These are phyloP conservation scores for Euura lappo DNA, from an alignment of 1,140 invertebrate species.

Conservation along the genomic window DNA sequence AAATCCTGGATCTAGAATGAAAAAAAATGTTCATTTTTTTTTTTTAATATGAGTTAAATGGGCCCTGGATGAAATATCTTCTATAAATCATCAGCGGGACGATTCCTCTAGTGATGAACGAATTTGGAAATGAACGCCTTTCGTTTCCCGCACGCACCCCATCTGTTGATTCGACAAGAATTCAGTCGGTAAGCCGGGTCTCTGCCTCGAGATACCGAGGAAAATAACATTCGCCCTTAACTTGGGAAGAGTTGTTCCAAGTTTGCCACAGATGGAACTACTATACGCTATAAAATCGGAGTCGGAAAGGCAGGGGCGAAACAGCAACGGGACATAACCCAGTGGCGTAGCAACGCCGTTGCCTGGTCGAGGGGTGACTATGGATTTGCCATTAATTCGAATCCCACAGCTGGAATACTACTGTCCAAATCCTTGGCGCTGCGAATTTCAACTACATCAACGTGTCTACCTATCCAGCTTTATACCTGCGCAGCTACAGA, in stretches of 20 bases:
- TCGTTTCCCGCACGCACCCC: too few relatives aligned
- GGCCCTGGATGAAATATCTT: too few relatives aligned
- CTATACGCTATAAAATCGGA: neutral
- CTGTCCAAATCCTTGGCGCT: slow-evolving; percentile 32
- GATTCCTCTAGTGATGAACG: too few relatives aligned
- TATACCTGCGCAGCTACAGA: neutral
- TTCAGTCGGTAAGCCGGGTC: neutral
- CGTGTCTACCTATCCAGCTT: neutral
- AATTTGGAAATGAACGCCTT: too few relatives aligned
- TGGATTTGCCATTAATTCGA: slow-evolving; percentile 57
- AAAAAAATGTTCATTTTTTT: too few relatives aligned
- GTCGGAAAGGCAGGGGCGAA: too few relatives aligned
- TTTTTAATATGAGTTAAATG: too few relatives aligned
- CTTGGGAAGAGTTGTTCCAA: neutral
- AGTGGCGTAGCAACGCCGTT: neutral
- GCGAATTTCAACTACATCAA: neutral
- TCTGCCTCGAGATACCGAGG: neutral
- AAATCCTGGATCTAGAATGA: too few relatives aligned
- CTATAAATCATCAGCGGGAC: too few relatives aligned
- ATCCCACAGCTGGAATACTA: slow-evolving; percentile 35
- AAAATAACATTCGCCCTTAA: neutral
- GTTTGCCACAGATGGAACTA: neutral
- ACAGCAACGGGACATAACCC: neutral
- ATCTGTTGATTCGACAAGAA: too few relatives aligned
- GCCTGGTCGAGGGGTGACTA: slow-evolving; percentile 33